A percentile compares a stretch with the other conserved stretches of the same genome.
These are phyloP conservation scores for Monodelphis domestica DNA, from an alignment of 2,797 vertebrate species.

Conservation along the genomic window DNA sequence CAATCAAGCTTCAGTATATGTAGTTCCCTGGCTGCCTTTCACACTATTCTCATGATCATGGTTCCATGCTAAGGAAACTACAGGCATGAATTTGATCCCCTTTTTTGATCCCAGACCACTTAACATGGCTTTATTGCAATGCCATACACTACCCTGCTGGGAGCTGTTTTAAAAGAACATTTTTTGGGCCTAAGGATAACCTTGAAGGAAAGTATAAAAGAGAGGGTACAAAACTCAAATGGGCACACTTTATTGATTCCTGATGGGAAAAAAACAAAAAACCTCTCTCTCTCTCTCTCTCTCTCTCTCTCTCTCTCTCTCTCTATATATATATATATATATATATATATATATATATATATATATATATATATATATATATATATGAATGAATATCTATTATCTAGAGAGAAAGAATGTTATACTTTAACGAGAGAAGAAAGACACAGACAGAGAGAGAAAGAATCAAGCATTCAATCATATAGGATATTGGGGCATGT, in stretches of 20 bases:
- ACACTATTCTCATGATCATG: conserved; percentile 56
- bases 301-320: fast-evolving
- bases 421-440: too few species aligned
- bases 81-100: conserved; percentile 42
- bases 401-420: too few species aligned
- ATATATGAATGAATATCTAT: too few species aligned
- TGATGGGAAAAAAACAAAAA: too few species aligned
- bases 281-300: too few species aligned
- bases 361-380: too few species aligned
- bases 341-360: too few species aligned
- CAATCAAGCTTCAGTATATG: conserved; percentile 72
- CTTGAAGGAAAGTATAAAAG: neutral
- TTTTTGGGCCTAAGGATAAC: neutral
- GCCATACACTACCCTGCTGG: neutral
- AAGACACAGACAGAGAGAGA: neutral
- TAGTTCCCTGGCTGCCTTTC: conserved; percentile 59
- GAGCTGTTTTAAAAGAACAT: neutral
- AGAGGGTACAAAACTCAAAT: neutral
- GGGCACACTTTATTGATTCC: neutral
- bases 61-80: conserved; percentile 69
- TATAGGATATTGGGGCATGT: neutral
- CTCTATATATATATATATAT: too few species aligned
- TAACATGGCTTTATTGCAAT: conserved; percentile 49
- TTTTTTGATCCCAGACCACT: conserved; percentile 27
- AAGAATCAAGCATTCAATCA: neutral